These are phyloP conservation scores for Amblyraja radiata DNA, from an alignment of 2,797 vertebrate genomes.

Conservation along the genomic window DNA sequence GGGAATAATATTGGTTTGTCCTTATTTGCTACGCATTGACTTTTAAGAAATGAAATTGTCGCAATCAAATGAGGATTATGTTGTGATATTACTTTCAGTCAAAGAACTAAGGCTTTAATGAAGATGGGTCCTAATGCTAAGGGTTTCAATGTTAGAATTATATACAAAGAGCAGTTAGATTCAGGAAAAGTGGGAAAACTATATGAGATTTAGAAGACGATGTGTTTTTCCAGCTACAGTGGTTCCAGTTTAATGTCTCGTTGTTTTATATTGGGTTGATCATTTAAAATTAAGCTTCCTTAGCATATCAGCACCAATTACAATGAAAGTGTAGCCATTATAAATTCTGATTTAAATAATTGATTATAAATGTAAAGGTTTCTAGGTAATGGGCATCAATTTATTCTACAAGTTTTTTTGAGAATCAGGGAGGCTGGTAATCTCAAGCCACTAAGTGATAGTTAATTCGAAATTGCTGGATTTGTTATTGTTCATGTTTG, in stretches of 20 bases:
- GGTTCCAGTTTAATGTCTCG: not conserved
- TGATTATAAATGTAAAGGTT: not conserved
- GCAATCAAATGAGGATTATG: not conserved
- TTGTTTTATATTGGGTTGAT: not conserved
- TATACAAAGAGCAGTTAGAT: not conserved
- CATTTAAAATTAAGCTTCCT: not conserved
- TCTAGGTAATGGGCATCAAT: too few relatives aligned
- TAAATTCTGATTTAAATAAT: not conserved
- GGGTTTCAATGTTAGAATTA: not conserved
- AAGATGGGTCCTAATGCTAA: not conserved
- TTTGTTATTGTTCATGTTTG: not conserved
- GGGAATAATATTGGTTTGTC: not conserved
- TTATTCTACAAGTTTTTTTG: too few relatives aligned
- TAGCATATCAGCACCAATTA: not conserved
- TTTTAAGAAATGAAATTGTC: not conserved
- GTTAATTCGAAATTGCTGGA: not conserved
- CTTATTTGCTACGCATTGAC: not conserved
- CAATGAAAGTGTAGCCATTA: not conserved
- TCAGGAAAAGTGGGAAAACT: not conserved
- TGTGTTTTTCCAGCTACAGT: not conserved
- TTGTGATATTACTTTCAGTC: not conserved
- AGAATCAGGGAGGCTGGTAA: too few relatives aligned
- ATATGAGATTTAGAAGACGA: not conserved
- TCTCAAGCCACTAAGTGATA: too few relatives aligned
- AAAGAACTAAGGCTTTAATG: not conserved